Base-by-base conservation (phyloP, 2,113 vertebrate genomes). In the Paedocypris sp. region DNA sequence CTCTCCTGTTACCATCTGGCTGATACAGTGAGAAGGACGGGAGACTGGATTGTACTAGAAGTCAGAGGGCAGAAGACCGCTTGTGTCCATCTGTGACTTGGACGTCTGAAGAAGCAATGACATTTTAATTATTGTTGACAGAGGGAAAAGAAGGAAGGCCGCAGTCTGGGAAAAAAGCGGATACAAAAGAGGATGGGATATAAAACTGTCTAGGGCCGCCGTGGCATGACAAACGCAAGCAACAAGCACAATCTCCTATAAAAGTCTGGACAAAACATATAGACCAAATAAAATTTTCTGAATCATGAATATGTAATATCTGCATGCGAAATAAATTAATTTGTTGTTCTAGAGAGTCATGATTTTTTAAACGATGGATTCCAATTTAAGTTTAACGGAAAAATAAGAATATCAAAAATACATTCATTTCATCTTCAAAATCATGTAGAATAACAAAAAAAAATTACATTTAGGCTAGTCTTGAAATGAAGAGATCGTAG, bases 91-190 rank as follows among this genome's bases (percentile, higher is more conserved):
- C 69, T 60, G 65, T 71, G 64, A 61, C 45, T 38, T 12, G 47
- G 31, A 20, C 38, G 23, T 65, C 46, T 36, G n/a, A 62, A 51
- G 35, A 16, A 64, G 20, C 29, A 5, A 58, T 71, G 72, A 71
- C 68, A 68, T 43, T 60, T 70, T 68, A 70, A 73, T 70, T 68
- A 57, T 59, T 62, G 58, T 54, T 62, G 63, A 68, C 51, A 62
- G 47, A 65, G 36, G 41, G 4, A 48, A 58, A 33, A 38, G 41
- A 12, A 15, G 4, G 7, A 12, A 31, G 20, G 47, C 52, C 19
- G 22, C 8, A 18, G 63, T 42, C 31, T 47, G 56, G 56, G 53
- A 66, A 36, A 67, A 68, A 60, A 41, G 10, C 39, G 38, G 23
- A 25, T 29, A 72, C 66, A 72, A 68, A 36, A 52, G 69, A 61